Base-by-base conservation (phyloP, 2,888 invertebrate genomes). In the Portevinia maculata region DNA sequence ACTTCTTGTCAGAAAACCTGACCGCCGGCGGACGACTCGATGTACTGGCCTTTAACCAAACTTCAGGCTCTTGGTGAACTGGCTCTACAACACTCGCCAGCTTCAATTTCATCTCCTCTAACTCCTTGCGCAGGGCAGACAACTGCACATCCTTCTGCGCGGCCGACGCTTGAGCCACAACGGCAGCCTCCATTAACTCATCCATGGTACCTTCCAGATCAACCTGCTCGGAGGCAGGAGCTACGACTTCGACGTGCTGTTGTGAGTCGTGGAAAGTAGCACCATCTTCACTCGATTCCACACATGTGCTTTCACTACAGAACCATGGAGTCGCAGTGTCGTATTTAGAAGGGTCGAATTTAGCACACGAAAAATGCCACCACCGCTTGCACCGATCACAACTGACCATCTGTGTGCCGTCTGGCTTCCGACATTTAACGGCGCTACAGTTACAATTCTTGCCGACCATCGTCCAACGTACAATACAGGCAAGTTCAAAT, bases 291-390 rank as follows among this genome's bases (percentile, higher is more conserved):
- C n/a, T n/a, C n/a, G n/a, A n/a, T 13, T 52, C 52, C 9, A 15
- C 8, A 17, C 13, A 19, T 9, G 9, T 28, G n/a, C 21, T 19
- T 5, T 59, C 44, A 0, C n/a, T 7, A 24, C 52, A 67, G 15
- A 41, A 55, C 34, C 65, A 67, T 1, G 53, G 65, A 9, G 24
- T 46, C 9, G 21, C 34, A 46, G 34, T 13, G 11, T 44, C 32
- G 19, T 57, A 69, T 5, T 46, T 9, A 2, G 15, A n/a, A 1
- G 55, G 55, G 34, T 67, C 55, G 11, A 69, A 69, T 17, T 57
- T 13, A 11, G 44, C 67, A 13, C 44, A 53, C 9, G 19, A 41
- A 67, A 32, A 67, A 53, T 67, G 67, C 67, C 44, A 67, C 44
- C 44, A 67, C 5, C 7, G n/a, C 13, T 46, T 44, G 24, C 67